Percentiles rank a stretch among this genome's conserved stretches.
These are phyloP conservation scores for Myotis pilosus DNA, from an alignment of 2,797 vertebrate genomes.

Conservation along the genomic window DNA sequence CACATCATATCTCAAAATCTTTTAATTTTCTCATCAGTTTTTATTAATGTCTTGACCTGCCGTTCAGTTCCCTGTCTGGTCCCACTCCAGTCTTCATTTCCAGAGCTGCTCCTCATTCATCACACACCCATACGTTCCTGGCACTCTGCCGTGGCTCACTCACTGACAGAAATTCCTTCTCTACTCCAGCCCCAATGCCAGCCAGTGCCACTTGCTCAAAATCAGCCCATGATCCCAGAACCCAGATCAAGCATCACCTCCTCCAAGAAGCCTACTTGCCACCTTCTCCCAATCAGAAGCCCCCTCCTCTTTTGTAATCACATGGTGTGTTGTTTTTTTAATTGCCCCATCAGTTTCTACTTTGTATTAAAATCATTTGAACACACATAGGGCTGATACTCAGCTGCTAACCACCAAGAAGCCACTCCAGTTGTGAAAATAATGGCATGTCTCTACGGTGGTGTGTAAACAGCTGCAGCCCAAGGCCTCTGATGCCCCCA, in stretches of 20 bases:
- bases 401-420: neutral
- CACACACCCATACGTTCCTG: neutral
- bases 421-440: neutral
- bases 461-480: neutral
- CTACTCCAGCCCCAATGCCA: neutral
- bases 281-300: neutral
- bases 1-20: neutral
- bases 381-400: neutral
- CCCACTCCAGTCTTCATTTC: neutral
- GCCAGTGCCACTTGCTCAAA: neutral
- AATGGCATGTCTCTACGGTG: neutral
- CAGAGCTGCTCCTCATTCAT: neutral
- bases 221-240: conserved; percentile 8
- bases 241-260: neutral
- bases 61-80: neutral
- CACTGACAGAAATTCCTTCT: neutral
- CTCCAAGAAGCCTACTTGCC: neutral
- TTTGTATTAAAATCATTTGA: conserved; percentile 27
- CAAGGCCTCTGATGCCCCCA: neutral
- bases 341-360: neutral
- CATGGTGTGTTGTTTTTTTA: neutral
- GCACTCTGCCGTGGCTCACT: neutral
- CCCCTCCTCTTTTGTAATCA: neutral
- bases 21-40: neutral
- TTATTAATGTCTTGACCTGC: neutral